These are phyloP conservation scores for Acronicta alni DNA, from an alignment of 2,888 invertebrate genomes.

Conservation along the genomic window DNA sequence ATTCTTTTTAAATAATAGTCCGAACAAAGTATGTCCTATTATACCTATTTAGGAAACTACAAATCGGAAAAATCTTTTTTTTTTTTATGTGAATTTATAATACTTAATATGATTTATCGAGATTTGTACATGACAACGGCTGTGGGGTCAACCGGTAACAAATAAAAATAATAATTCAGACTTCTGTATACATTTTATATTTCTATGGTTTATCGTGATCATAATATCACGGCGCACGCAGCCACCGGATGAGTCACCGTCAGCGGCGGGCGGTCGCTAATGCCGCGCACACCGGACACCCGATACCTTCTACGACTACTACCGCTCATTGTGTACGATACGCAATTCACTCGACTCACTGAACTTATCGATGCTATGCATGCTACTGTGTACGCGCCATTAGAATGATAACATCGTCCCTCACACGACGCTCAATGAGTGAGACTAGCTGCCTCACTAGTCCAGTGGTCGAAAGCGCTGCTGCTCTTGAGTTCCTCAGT, in stretches of 20 bases:
- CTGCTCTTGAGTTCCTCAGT: too few relatives aligned
- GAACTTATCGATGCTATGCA: constrained; percentile 65
- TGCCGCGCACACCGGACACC: constrained; percentile 65
- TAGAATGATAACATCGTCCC: constrained; percentile 50
- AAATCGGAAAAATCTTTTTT: too few relatives aligned
- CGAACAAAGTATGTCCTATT: too few relatives aligned
- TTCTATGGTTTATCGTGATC: constrained; percentile 66
- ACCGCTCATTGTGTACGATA: constrained; percentile 63
- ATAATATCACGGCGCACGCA: constrained; percentile 69
- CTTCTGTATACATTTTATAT: constrained; percentile 58
- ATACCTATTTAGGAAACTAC: too few relatives aligned
- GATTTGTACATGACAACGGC: too few relatives aligned
- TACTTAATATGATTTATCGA: too few relatives aligned
- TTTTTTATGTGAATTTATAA: too few relatives aligned
- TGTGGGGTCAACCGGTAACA: too few relatives aligned
- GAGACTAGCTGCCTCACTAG: too few relatives aligned
- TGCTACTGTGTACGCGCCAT: constrained; percentile 44
- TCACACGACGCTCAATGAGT: constrained; percentile 23
- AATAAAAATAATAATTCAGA: constrained; percentile 25
- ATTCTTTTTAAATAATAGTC: too few relatives aligned
- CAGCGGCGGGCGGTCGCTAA: constrained; percentile 57
- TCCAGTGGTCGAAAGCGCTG: too few relatives aligned
- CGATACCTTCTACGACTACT: constrained; percentile 68
- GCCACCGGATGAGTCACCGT: constrained; percentile 73
- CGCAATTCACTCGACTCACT: constrained; percentile 46